Evolutionary conservation across 1,140 invertebrate genomes (phyloP).

Genomic region (Cotesia glomerata): DNA sequence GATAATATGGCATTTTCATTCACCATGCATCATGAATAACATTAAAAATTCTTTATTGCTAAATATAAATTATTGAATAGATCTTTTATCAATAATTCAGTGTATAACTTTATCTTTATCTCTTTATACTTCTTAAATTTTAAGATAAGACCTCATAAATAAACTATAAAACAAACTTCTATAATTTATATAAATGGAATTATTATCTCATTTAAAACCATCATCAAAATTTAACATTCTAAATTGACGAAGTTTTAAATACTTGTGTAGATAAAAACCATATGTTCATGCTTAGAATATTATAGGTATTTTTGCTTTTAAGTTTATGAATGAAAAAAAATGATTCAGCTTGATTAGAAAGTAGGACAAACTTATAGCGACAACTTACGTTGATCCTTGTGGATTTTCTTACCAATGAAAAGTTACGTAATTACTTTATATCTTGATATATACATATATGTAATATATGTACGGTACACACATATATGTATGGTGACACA

Average conservation of each 20-base stretch:
- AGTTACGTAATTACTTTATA: constrained; percentile 42
- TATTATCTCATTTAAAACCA: too few species aligned
- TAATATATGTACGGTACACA: background rate
- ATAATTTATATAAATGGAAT: background rate
- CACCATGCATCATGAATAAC: background rate
- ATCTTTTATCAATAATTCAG: too few species aligned
- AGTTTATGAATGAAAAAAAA: constrained; percentile 3
- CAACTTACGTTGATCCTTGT: constrained; percentile 42
- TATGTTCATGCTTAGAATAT: too few species aligned
- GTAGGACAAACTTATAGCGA: constrained; percentile 52
- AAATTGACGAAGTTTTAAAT: too few species aligned
- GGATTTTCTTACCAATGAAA: constrained; percentile 43
- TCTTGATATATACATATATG: constrained; percentile 11
- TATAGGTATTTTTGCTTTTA: background rate
- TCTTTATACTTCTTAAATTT: background rate
- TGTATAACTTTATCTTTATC: background rate
- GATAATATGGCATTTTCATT: background rate
- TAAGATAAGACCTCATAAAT: background rate
- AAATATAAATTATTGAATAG: too few species aligned
- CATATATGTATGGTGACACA: background rate
- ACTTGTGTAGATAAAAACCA: too few species aligned
- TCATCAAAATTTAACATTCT: too few species aligned
- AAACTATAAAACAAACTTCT: background rate
- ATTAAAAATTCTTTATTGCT: background rate
- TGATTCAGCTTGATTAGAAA: constrained; percentile 59